Evolutionary conservation across 2,113 vertebrate species (phyloP).

Genomic region (Scophthalmus maximus): DNA sequence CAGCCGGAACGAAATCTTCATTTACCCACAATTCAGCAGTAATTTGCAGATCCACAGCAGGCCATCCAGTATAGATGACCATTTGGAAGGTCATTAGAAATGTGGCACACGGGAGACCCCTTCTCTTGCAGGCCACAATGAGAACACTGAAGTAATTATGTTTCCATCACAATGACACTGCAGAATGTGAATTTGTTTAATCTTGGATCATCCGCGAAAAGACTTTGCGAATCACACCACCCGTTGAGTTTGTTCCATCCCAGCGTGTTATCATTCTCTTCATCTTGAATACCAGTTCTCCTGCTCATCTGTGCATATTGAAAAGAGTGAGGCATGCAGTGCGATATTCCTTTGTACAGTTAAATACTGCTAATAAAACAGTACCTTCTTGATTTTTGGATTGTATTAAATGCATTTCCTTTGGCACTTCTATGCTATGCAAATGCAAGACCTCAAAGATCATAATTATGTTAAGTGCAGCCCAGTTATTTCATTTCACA

Average conservation of each 20-base stretch:
- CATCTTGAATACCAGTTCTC: constrained; percentile 1
- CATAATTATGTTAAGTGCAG: too few relatives aligned
- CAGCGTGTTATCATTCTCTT: constrained; percentile 28
- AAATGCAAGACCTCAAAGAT: constrained; percentile 4
- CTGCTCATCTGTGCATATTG: constrained; percentile 1
- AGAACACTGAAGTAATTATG: constrained; percentile 37
- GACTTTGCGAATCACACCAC: constrained; percentile 29
- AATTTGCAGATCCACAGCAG: constrained; percentile 66
- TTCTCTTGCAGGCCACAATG: constrained; percentile 5
- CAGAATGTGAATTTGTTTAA: constrained; percentile 39
- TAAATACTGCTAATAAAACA: background rate
- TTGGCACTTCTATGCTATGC: background rate
- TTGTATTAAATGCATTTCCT: background rate
- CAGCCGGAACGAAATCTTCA: constrained; percentile 76
- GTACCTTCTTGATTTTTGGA: background rate
- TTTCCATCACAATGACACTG: constrained; percentile 31
- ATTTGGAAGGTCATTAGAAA: constrained; percentile 74
- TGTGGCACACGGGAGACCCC: constrained; percentile 12
- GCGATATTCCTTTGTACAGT: constrained; percentile 15
- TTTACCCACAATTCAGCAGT: constrained; percentile 79
- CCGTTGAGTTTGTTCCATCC: constrained; percentile 32
- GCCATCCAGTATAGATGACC: constrained; percentile 61
- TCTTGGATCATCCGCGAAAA: constrained; percentile 24
- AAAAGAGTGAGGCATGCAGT: constrained; percentile 2
- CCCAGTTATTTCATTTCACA: background rate